phyloP scores from a whole-genome alignment of 35 echinoderm and acorn worm species.

The Acanthaster planci region DNA sequence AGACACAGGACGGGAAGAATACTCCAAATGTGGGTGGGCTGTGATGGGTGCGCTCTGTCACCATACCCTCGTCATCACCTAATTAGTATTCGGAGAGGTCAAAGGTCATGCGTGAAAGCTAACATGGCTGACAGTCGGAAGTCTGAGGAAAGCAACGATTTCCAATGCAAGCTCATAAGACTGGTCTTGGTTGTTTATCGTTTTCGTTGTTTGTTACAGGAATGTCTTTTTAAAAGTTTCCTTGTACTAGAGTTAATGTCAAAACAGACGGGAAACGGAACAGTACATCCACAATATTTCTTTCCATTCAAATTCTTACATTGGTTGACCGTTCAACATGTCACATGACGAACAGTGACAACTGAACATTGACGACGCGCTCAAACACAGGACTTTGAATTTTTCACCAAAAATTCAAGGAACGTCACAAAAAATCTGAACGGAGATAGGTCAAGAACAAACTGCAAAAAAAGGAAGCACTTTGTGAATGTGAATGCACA shows the following conservation, averaged over 20 bases:
- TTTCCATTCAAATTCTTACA: neutral
- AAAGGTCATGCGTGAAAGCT: neutral
- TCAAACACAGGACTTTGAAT: slow-evolving; percentile 1
- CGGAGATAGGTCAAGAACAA: slow-evolving; percentile 1
- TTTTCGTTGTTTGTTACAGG: neutral
- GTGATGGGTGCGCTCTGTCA: slow-evolving; percentile 82
- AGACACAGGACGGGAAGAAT: slow-evolving; percentile 96
- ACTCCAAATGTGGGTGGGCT: slow-evolving; percentile 86
- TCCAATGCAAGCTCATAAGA: neutral
- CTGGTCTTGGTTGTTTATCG: neutral
- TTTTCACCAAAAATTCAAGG: slow-evolving; percentile 10
- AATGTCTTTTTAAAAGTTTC: neutral
- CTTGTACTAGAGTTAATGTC: neutral
- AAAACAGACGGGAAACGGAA: slow-evolving; percentile 1
- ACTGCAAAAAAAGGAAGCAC: neutral
- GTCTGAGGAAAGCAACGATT: neutral
- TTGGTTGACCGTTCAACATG: neutral
- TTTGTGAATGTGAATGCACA: neutral
- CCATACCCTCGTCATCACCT: slow-evolving; percentile 74
- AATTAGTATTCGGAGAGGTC: slow-evolving; percentile 24
- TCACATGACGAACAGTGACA: slow-evolving; percentile 21
- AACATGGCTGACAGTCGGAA: no score
- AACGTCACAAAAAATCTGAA: slow-evolving; percentile 5
- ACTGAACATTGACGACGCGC: neutral
- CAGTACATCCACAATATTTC: neutral